phyloP scores from a whole-genome alignment of 2,888 invertebrate genomes.

The Erebia ligea region DNA sequence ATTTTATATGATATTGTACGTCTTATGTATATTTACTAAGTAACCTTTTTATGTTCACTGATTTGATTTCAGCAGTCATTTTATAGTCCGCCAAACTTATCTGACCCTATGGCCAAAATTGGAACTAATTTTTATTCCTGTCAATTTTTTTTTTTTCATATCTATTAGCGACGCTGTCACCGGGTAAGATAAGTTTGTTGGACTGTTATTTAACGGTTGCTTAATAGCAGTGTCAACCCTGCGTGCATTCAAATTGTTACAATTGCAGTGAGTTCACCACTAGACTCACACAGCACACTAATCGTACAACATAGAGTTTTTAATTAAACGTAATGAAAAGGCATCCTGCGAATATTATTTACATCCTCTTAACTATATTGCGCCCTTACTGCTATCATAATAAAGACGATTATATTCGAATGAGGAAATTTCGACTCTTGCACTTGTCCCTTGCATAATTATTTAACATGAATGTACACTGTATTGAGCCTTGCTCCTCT shows the following conservation, averaged over 20 bases:
- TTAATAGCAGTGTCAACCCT: conserved; percentile 3
- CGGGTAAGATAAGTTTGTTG: too few species aligned
- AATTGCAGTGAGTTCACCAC: conserved; percentile 32
- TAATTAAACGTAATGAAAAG: conserved; percentile 40
- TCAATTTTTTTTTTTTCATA: too few species aligned
- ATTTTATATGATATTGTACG: neutral
- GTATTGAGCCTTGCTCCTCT: conserved; percentile 28
- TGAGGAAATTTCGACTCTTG: neutral
- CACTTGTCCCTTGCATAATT: conserved; percentile 25
- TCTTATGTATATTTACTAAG: too few species aligned
- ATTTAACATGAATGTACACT: conserved; percentile 21
- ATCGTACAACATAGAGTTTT: conserved; percentile 31
- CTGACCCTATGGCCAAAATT: too few species aligned
- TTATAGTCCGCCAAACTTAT: too few species aligned
- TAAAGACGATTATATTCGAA: conserved; percentile 11
- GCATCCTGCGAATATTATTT: conserved; percentile 33
- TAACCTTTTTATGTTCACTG: too few species aligned
- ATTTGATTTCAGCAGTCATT: too few species aligned
- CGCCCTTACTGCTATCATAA: conserved; percentile 17
- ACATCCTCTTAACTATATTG: neutral
- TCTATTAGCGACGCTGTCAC: too few species aligned
- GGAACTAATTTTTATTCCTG: too few species aligned
- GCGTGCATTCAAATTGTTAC: conserved; percentile 36
- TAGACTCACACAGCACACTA: conserved; percentile 24
- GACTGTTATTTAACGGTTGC: too few species aligned